Evolutionary conservation across 2,113 vertebrate species (phyloP), one percentile per base, ranked within the genome.

Genomic region (Clarias gariepinus): DNA sequence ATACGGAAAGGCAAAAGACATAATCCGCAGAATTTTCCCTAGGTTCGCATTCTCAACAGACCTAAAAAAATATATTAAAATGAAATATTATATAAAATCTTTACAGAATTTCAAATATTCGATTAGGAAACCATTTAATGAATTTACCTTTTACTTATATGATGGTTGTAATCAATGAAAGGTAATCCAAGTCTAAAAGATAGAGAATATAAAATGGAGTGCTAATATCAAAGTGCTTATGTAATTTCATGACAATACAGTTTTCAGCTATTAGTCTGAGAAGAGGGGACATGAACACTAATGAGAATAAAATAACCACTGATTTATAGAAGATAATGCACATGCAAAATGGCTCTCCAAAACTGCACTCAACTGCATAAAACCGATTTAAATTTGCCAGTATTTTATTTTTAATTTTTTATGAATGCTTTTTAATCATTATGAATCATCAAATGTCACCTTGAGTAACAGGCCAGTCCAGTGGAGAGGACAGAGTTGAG

Each of bases 1-100:
- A 94, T 96, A 99, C 0, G 98, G 97, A 82, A 95, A 97, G 19
- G 92, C 93, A 0, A 99, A 99, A 84, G 97, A 96, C 4, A 96
- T 8, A 0, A 94, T 94, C 19, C 97, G 96, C 8, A 96, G 90
- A 6, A 23, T 77, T 94, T 97, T 98, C 89, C 96, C 95, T 84
- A 97, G 89, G 86, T 85, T 84, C 1, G 96, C 96, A 8, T 52
- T 89, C 89, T 97, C 96, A 3, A 93, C 92, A 78, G 96, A 96
- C 93, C 98, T 99, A 93, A 25, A 91, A 91, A 9, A 79, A 2
- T 53, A 21, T 0, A 13, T 66, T 30, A n/a, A 10, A 63, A 86
- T 55, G 47, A 47, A 47, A 28, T 28, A 77, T 12, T 23, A 3
- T 52, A 47, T 74, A n/a, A 77, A 53, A 77, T 7, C 0, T 77